These are phyloP conservation scores for Amphibalanus amphitrite DNA, from an alignment of 1,140 invertebrate species.

Conservation along the genomic window DNA sequence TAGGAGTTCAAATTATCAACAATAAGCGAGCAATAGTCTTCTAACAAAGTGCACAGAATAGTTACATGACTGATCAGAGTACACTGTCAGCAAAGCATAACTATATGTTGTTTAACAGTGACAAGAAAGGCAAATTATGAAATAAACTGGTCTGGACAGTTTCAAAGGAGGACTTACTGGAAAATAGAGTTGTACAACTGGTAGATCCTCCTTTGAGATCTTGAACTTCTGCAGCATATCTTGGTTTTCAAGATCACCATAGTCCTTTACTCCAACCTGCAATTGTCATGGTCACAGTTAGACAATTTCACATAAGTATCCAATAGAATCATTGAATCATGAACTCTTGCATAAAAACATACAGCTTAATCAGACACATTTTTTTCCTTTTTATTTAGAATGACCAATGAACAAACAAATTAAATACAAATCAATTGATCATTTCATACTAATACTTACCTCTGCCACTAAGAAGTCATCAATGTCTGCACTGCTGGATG, in stretches of 20 bases:
- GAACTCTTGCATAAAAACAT: no score
- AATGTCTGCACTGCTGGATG: conserved; percentile 21
- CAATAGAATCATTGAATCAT: no score
- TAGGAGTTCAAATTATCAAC: no score
- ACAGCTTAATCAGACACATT: no score
- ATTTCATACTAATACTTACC: no score
- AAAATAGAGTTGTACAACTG: neutral
- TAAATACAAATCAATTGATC: no score
- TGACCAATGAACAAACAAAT: neutral
- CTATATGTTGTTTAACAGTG: no score
- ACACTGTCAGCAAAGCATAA: no score
- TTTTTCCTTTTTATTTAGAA: no score
- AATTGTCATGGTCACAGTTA: neutral
- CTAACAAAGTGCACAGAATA: no score
- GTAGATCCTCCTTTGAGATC: neutral
- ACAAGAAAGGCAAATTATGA: neutral
- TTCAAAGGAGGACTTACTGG: neutral
- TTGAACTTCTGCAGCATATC: neutral
- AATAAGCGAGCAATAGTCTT: no score
- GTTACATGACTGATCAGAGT: no score
- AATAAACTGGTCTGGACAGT: neutral
- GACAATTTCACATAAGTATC: neutral
- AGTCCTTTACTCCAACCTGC: neutral
- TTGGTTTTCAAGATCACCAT: neutral
- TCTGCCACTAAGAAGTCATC: neutral